phyloP scores from a whole-genome alignment of 2,888 invertebrate genomes.

The Drosophila ezoana region DNA sequence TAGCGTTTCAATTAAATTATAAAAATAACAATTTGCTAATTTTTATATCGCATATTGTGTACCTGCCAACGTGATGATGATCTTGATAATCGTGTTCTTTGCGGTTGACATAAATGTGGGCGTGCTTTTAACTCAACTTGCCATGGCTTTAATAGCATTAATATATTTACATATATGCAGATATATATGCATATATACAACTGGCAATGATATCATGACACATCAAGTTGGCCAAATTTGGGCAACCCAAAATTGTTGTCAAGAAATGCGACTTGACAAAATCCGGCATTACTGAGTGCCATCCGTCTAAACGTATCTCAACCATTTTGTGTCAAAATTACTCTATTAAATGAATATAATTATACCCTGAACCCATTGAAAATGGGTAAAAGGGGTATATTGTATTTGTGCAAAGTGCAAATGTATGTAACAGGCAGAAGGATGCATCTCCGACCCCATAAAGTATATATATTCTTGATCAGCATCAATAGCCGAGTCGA shows the following conservation, averaged over 20 bases:
- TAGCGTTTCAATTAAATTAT: slow-evolving; percentile 72
- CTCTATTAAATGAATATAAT: not conserved
- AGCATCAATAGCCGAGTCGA: too few relatives aligned
- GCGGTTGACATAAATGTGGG: slow-evolving; percentile 48
- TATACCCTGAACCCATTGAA: too few relatives aligned
- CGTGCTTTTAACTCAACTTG: slow-evolving; percentile 48
- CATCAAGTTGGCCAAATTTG: slow-evolving; percentile 27
- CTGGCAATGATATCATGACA: slow-evolving; percentile 25
- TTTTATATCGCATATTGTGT: slow-evolving; percentile 54
- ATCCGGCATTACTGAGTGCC: not conserved
- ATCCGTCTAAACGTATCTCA: not conserved
- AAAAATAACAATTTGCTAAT: slow-evolving; percentile 78
- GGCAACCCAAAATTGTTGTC: not conserved
- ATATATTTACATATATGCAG: not conserved
- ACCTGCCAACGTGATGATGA: slow-evolving; percentile 42
- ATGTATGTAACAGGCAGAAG: too few relatives aligned
- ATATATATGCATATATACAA: slow-evolving; percentile 3
- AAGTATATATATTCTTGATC: too few relatives aligned
- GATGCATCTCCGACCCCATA: too few relatives aligned
- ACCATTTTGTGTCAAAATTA: not conserved
- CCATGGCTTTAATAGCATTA: slow-evolving; percentile 25
- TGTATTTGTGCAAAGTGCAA: too few relatives aligned
- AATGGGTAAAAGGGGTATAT: too few relatives aligned
- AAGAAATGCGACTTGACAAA: slow-evolving; percentile 1
- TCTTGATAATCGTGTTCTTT: slow-evolving; percentile 34